A percentile compares a stretch with the other conserved stretches of the same genome.
Evolutionary conservation across 1,140 invertebrate genomes (phyloP).

Genomic region (Contarinia nasturtii): DNA sequence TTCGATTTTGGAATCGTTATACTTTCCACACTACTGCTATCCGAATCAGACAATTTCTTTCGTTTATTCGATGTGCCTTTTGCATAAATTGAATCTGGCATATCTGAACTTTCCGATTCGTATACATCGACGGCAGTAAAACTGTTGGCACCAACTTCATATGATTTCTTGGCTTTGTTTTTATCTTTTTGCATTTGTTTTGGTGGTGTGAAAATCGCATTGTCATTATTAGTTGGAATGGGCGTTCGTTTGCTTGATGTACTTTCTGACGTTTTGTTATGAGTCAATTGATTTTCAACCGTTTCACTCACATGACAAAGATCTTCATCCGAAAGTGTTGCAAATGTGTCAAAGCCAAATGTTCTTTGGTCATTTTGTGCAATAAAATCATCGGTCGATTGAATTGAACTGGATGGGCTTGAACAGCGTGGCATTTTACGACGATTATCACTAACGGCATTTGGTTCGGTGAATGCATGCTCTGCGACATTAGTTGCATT

Average conservation of each 20-base stretch:
- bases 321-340: background rate
- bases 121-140: constrained; percentile 1
- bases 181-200: background rate
- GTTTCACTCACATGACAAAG: background rate
- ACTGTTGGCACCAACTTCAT: background rate
- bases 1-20: background rate
- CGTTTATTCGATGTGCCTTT: background rate
- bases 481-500: background rate
- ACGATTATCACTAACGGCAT: background rate
- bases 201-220: background rate
- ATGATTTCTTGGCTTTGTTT: background rate
- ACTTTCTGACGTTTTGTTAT: too few relatives aligned
- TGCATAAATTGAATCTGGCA: background rate
- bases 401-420: constrained; percentile 15
- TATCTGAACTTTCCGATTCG: constrained; percentile 3
- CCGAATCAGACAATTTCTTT: background rate
- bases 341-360: background rate
- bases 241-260: background rate
- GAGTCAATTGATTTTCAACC: background rate
- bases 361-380: constrained; percentile 13
- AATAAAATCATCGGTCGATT: constrained; percentile 20
- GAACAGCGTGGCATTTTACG: constrained; percentile 1
- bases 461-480: background rate
- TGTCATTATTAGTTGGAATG: background rate
- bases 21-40: background rate